phyloP scores from a whole-genome alignment of 2,797 vertebrate genomes.

The Xenops minutus region DNA sequence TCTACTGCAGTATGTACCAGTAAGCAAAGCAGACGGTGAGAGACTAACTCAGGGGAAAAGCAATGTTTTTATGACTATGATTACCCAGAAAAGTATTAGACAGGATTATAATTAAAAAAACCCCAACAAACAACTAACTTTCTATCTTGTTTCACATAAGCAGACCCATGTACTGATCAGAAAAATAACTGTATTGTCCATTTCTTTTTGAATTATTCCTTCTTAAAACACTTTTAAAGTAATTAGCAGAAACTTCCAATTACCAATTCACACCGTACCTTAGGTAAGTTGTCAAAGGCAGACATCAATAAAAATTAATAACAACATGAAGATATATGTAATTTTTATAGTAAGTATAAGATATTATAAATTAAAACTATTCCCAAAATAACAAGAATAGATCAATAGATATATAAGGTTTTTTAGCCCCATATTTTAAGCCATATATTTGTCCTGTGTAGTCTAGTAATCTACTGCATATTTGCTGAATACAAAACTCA shows the following conservation, averaged over 20 bases:
- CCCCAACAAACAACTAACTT: background rate
- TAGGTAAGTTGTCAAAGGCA: constrained; percentile 59
- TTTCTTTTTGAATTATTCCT: constrained; percentile 49
- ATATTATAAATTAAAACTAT: constrained; percentile 61
- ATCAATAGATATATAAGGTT: background rate
- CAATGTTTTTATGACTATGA: background rate
- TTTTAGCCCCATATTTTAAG: constrained; percentile 49
- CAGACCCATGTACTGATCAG: constrained; percentile 53
- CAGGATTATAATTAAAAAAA: constrained; percentile 3
- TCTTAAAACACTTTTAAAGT: constrained; percentile 45
- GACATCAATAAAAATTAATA: constrained; percentile 70
- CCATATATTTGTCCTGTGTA: constrained; percentile 3
- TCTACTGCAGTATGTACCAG: constrained; percentile 56
- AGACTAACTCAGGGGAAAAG: constrained; percentile 71
- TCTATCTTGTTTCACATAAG: background rate
- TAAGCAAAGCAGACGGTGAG: constrained; percentile 46
- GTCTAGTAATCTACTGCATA: constrained; percentile 34
- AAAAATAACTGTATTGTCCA: constrained; percentile 45
- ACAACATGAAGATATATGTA: constrained; percentile 65
- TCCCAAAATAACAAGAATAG: constrained; percentile 51
- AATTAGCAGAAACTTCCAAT: constrained; percentile 46
- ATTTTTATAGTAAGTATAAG: constrained; percentile 71
- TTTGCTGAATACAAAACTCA: constrained; percentile 42
- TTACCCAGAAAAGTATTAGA: constrained; percentile 53
- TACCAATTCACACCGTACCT: background rate